Conservation (phyloP, 2,113 vertebrate species). For the Casuarius casuarius region DNA sequence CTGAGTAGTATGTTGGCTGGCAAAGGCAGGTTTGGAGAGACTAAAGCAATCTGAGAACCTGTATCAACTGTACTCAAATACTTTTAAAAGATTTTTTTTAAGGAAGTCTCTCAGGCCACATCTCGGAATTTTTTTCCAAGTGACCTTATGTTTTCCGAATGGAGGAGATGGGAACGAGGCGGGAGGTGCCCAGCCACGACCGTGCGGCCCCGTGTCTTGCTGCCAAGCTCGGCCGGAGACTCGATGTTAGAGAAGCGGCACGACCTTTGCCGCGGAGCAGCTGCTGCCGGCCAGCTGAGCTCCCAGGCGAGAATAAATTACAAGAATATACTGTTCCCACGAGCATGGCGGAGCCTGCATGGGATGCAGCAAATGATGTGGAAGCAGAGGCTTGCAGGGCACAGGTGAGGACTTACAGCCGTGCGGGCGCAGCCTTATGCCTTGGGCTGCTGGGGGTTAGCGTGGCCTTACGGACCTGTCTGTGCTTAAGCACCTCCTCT, state of each 20-base stretch:
- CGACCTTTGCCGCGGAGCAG: not conserved
- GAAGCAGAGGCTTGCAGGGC: not conserved
- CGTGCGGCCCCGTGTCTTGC: not conserved
- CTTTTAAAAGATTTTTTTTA: not conserved
- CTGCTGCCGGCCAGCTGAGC: slow-evolving; percentile 51
- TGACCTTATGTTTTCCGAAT: not conserved
- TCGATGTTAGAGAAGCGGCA: slow-evolving; percentile 27
- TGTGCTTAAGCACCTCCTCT: too few species aligned
- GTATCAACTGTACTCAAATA: not conserved
- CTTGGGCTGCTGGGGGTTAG: not conserved
- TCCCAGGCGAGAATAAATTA: slow-evolving; percentile 63
- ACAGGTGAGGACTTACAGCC: not conserved
- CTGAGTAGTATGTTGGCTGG: not conserved
- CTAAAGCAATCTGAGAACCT: not conserved
- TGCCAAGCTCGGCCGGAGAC: not conserved
- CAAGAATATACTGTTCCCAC: not conserved
- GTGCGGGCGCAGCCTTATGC: not conserved
- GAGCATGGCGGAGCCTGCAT: not conserved
- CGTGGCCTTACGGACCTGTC: not conserved
- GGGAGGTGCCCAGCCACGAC: too few species aligned
- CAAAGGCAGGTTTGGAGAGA: not conserved
- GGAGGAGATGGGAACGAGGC: too few species aligned
- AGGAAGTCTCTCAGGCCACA: fast-evolving
- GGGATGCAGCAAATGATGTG: not conserved
- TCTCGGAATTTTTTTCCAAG: not conserved